phyloP scores from a whole-genome alignment of 2,888 invertebrate genomes.

The Amblyjoppa fuscipennis region DNA sequence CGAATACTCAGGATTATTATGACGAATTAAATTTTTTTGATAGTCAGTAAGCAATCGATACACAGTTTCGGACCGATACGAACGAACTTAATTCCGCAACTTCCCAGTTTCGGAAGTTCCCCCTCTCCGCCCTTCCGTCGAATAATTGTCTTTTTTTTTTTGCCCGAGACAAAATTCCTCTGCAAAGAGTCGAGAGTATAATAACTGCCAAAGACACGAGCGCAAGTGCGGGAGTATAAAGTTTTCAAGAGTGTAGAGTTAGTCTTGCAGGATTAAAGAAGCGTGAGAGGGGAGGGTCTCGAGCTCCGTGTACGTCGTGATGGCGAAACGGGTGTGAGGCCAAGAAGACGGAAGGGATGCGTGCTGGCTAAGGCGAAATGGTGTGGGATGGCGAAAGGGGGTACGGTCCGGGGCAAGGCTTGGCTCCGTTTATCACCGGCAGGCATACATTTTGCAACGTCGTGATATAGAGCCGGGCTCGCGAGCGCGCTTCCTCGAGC shows the following conservation, averaged over 20 bases:
- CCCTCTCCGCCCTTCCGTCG: too few relatives aligned
- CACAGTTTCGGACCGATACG: too few relatives aligned
- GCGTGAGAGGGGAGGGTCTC: conserved; percentile 31
- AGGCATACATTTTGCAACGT: conserved; percentile 81
- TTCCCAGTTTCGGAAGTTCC: too few relatives aligned
- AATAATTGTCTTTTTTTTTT: background rate
- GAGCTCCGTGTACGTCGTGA: background rate
- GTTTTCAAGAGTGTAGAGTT: background rate
- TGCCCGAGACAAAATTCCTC: background rate
- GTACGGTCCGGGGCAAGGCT: conserved; percentile 58
- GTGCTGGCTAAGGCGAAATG: conserved; percentile 48
- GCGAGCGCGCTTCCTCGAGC: conserved; percentile 71
- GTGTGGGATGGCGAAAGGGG: conserved; percentile 4
- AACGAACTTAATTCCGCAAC: too few relatives aligned
- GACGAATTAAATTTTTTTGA: too few relatives aligned
- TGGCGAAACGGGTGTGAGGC: background rate
- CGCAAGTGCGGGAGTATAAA: background rate
- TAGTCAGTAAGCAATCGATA: too few relatives aligned
- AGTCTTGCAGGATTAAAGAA: background rate
- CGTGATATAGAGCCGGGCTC: conserved; percentile 74
- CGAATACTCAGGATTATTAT: too few relatives aligned
- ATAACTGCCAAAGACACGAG: background rate
- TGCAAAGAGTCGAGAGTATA: background rate
- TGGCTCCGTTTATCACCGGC: conserved; percentile 80
- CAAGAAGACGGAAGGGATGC: conserved; percentile 43